These are phyloP conservation scores for Mus caroli DNA, from an alignment of 2,797 vertebrate species.

Conservation along the genomic window DNA sequence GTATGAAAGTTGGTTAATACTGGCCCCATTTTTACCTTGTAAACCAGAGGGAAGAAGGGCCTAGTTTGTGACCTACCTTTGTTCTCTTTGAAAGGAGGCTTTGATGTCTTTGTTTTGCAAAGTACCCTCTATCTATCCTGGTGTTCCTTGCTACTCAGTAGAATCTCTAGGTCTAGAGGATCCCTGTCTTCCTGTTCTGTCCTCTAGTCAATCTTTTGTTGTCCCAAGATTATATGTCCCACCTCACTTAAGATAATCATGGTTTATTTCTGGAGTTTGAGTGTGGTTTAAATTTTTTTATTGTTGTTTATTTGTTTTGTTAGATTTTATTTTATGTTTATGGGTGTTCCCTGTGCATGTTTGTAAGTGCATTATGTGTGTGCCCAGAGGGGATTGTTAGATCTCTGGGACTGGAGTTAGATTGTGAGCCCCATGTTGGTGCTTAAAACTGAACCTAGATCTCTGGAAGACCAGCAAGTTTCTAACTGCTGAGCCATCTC, in stretches of 20 bases:
- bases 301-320: neutral
- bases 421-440: neutral
- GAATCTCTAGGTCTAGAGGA: neutral
- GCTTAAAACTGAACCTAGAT: neutral
- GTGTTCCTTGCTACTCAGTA: neutral
- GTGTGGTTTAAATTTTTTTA: neutral
- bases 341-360: neutral
- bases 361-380: neutral
- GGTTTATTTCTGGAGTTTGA: neutral
- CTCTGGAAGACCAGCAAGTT: neutral
- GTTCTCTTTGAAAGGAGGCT: neutral
- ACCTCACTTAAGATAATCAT: neutral
- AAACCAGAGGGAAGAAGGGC: neutral
- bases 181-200: neutral
- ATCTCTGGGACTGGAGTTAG: neutral
- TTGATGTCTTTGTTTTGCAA: neutral
- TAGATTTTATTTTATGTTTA: constrained; percentile 1
- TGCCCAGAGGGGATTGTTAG: neutral
- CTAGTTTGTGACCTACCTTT: neutral
- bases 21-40: neutral
- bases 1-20: neutral
- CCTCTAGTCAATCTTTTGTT: neutral
- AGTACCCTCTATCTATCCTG: neutral
- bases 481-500: neutral
- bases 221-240: neutral